Percentiles rank a stretch among this genome's conserved stretches.
These are phyloP conservation scores for Chionomys nivalis DNA, from an alignment of 2,113 vertebrate genomes.

Conservation along the genomic window DNA sequence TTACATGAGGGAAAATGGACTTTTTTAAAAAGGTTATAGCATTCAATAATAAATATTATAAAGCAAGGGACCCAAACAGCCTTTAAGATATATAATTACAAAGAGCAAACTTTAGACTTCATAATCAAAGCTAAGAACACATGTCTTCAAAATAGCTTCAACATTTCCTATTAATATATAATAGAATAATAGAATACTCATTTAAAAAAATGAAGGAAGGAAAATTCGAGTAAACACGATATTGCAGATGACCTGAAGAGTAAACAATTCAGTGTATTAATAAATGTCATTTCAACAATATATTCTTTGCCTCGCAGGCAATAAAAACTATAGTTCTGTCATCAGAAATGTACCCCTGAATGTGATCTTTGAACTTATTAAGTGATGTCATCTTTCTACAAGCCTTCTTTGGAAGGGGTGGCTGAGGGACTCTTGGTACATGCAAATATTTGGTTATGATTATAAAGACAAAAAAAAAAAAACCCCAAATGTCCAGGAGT, in stretches of 20 bases:
- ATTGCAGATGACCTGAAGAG: slow-evolving; percentile 56
- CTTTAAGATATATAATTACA: slow-evolving; percentile 59
- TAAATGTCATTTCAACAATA: slow-evolving; percentile 50
- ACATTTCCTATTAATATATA: slow-evolving; percentile 61
- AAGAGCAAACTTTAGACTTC: slow-evolving; percentile 64
- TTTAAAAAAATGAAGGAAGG: slow-evolving; percentile 59
- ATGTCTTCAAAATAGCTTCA: slow-evolving; percentile 68
- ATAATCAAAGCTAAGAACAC: slow-evolving; percentile 69
- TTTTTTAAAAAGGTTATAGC: slow-evolving; percentile 70
- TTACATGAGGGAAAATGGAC: slow-evolving; percentile 56
- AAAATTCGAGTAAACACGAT: slow-evolving; percentile 65
- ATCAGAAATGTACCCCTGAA: slow-evolving; percentile 29
- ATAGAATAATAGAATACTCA: slow-evolving; percentile 65
- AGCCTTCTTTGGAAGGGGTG: slow-evolving; percentile 32
- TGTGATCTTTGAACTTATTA: neutral
- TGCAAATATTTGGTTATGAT: slow-evolving; percentile 53
- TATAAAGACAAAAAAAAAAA: slow-evolving; percentile 55
- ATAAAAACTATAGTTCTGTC: slow-evolving; percentile 51
- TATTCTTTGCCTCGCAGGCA: neutral
- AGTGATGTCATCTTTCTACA: slow-evolving; percentile 39
- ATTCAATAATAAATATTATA: slow-evolving; percentile 73
- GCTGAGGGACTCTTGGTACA: slow-evolving; percentile 41
- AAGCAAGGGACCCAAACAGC: slow-evolving; percentile 58
- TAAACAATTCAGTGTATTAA: slow-evolving; percentile 58
- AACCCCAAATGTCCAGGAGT: neutral